phyloP scores from a whole-genome alignment of 2,113 vertebrate species.

The Girardinichthys multiradiatus region DNA sequence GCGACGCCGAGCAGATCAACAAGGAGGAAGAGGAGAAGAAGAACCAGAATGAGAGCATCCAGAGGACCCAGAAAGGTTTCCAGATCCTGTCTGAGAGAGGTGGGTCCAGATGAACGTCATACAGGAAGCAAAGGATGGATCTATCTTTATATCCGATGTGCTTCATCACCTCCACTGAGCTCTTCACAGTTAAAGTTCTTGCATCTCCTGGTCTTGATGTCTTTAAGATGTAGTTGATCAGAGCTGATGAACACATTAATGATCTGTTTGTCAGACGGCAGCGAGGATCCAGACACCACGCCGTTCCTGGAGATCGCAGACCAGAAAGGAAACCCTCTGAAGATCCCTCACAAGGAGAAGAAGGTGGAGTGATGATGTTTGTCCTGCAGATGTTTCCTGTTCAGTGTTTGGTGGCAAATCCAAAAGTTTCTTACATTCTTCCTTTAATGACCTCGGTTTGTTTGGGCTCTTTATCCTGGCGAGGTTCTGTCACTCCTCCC shows the following conservation, averaged over 20 bases:
- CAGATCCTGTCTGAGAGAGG: constrained; percentile 94
- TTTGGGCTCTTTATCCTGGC: too few relatives aligned
- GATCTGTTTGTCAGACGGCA: constrained; percentile 79
- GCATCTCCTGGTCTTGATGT: too few relatives aligned
- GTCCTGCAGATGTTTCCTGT: neutral
- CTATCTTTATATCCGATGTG: too few relatives aligned
- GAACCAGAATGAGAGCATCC: constrained; percentile 82
- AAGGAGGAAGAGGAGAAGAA: constrained; percentile 82
- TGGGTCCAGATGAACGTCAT: neutral
- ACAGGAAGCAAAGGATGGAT: neutral
- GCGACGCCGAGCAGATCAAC: constrained; percentile 79
- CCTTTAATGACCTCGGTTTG: too few relatives aligned
- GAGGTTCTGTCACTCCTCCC: too few relatives aligned
- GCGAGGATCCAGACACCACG: constrained; percentile 80
- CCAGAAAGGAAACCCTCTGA: constrained; percentile 91
- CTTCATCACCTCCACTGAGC: too few relatives aligned
- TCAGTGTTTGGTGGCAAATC: too few relatives aligned
- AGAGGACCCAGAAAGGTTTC: constrained; percentile 89
- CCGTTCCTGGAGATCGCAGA: constrained; percentile 94
- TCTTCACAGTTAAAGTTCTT: too few relatives aligned
- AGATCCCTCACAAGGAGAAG: constrained; percentile 86
- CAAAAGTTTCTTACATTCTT: too few relatives aligned
- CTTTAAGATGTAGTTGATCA: too few relatives aligned
- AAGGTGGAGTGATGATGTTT: constrained; percentile 79
- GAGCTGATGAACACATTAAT: too few relatives aligned